Evolutionary conservation across 2,797 vertebrate genomes (phyloP), one percentile per base, ranked within the genome.

Genomic region (Propithecus deckenii): DNA sequence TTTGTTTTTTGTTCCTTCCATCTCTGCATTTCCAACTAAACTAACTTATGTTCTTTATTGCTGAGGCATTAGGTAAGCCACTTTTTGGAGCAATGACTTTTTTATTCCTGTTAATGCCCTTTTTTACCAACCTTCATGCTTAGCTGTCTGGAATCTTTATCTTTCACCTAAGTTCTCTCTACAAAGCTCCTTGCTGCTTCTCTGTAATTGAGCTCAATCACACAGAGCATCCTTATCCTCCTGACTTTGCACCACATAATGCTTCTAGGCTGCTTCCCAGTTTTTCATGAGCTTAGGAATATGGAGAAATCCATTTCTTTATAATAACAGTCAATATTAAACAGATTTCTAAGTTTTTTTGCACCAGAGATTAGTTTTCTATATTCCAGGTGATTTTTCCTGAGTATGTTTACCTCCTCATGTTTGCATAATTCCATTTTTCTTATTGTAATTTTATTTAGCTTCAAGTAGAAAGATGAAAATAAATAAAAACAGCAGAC

Each of bases 401-500:
- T 95, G 20, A 14, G 17, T 72, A 65, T 95, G 2, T 96, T 96
- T 75, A 92, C n/a, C 46, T 93, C 1, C 30, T 69, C 41, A 1
- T 15, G 81, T 75, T 85, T 95, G 55, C 69, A 28, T 71, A 96
- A 89, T 97, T 96, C 46, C 10, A 9, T 92, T 96, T 84, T 85
- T 86, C 4, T 57, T 72, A 94, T 74, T 72, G 69, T 96, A 95
- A 95, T 96, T 97, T 50, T 67, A 86, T 94, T 96, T 81, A 92
- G 1, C n/a, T 92, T 95, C 7, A 96, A 98, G 93, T 48, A 92
- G 12, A 2, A 95, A 95, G 28, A 48, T 63, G 84, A 61, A n/a
- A 97, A 83, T 14, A n/a, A 55, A 10, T 96, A 25, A 94, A 79
- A 96, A 92, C n/a, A 95, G 46, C 55, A 57, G 55, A 11, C 0